Percentiles rank a stretch among this genome's conserved stretches.
Conservation (phyloP, 2,888 invertebrate genomes). For the Leucoptera coffeella region DNA sequence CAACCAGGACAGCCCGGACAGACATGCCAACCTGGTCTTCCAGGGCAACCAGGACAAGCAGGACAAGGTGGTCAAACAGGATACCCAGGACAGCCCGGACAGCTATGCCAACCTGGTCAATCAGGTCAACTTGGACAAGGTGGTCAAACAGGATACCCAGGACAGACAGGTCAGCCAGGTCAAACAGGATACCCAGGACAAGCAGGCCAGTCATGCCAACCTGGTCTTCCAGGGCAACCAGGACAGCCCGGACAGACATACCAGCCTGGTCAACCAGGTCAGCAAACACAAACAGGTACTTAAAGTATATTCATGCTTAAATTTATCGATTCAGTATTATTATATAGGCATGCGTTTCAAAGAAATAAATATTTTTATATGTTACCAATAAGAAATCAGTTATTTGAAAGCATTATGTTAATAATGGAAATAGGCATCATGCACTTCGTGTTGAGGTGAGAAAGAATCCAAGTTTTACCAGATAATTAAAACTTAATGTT, state of each 20-base stretch:
- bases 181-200: constrained; percentile 8
- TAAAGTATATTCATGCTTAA: too few species aligned
- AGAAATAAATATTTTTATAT: too few species aligned
- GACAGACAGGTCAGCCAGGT: constrained; percentile 6
- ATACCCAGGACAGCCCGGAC: constrained; percentile 13
- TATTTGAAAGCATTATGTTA: too few species aligned
- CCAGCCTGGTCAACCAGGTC: background rate
- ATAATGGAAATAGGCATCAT: too few species aligned
- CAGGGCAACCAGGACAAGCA: constrained; percentile 12
- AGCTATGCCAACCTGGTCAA: constrained; percentile 1
- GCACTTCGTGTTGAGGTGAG: too few species aligned
- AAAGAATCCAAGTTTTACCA: too few species aligned
- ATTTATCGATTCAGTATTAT: too few species aligned
- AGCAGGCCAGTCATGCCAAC: constrained; percentile 11
- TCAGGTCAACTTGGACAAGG: constrained; percentile 3
- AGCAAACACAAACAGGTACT: too few species aligned
- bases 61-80: constrained; percentile 13
- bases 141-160: constrained; percentile 6
- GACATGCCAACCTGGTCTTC: constrained; percentile 16
- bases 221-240: constrained; percentile 11
- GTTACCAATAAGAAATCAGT: too few species aligned
- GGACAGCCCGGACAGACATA: constrained; percentile 11
- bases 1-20: constrained; percentile 11
- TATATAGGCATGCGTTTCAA: too few species aligned
- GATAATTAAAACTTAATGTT: too few species aligned